phyloP scores from a whole-genome alignment of 92 coral and sea anemone genomes.

The Actinostola sp. region DNA sequence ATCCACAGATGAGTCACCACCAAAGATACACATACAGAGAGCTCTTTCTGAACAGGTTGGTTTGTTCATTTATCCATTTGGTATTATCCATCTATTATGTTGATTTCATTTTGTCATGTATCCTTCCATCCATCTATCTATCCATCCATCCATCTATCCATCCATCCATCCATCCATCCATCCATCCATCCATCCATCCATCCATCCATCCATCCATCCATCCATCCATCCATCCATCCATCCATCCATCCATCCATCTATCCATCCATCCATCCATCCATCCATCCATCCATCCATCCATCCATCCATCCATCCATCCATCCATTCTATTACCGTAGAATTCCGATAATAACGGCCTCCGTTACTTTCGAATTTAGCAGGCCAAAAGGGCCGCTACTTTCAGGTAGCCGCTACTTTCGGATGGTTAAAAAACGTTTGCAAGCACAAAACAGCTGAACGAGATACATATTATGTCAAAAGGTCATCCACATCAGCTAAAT shows the following conservation, averaged over 20 bases:
- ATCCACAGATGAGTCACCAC: conserved; percentile 30
- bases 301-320: neutral
- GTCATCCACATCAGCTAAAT: too few species aligned
- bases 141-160: neutral
- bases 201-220: neutral
- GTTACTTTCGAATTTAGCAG: too few species aligned
- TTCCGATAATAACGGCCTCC: too few species aligned
- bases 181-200: neutral
- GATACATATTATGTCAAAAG: too few species aligned
- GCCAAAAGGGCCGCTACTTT: too few species aligned
- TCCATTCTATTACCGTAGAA: too few species aligned
- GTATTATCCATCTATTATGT: too few species aligned
- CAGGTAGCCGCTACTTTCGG: too few species aligned
- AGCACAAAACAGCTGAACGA: too few species aligned
- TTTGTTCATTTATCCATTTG: too few species aligned
- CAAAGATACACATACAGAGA: conserved; percentile 3
- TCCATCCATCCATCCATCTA: neutral
- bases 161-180: neutral
- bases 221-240: neutral
- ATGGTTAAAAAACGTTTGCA: too few species aligned
- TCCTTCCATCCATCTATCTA: neutral
- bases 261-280: neutral
- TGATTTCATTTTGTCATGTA: too few species aligned
- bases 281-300: neutral
- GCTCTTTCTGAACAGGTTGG: conserved; percentile 24